phyloP scores from a whole-genome alignment of 2,113 vertebrate species.

The Zosterops pallidus region DNA sequence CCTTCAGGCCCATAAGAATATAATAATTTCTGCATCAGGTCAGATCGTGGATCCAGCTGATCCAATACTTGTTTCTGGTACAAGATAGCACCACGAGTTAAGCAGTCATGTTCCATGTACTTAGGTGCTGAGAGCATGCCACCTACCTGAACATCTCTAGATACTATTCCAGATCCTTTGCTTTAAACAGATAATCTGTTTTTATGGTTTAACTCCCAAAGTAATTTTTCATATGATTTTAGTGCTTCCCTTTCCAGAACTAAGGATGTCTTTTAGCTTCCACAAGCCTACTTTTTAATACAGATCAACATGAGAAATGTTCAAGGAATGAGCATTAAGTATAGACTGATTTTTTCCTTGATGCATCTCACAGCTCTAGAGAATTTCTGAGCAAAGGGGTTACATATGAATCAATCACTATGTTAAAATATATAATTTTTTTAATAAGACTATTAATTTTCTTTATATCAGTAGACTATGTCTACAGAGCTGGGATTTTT shows the following conservation, averaged over 20 bases:
- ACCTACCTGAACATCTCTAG: neutral
- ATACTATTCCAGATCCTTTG: neutral
- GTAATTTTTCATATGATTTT: neutral
- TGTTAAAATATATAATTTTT: neutral
- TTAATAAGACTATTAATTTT: neutral
- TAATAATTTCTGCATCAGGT: neutral
- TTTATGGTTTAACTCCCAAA: neutral
- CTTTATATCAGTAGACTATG: neutral
- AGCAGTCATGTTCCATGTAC: neutral
- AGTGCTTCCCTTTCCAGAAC: neutral
- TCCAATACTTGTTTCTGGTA: neutral
- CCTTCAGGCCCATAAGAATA: neutral
- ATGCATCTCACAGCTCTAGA: neutral
- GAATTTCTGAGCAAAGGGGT: neutral
- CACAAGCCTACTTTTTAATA: neutral
- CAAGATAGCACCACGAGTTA: accelerated
- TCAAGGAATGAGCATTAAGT: neutral
- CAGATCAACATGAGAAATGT: neutral
- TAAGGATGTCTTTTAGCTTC: neutral
- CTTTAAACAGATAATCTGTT: neutral
- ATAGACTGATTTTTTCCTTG: neutral
- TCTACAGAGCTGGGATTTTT: neutral
- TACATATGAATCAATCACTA: neutral
- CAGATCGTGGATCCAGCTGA: neutral
- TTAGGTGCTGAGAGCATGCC: neutral